Base-by-base conservation (phyloP, 2,888 invertebrate genomes). In the Brachyopa scutellaris region DNA sequence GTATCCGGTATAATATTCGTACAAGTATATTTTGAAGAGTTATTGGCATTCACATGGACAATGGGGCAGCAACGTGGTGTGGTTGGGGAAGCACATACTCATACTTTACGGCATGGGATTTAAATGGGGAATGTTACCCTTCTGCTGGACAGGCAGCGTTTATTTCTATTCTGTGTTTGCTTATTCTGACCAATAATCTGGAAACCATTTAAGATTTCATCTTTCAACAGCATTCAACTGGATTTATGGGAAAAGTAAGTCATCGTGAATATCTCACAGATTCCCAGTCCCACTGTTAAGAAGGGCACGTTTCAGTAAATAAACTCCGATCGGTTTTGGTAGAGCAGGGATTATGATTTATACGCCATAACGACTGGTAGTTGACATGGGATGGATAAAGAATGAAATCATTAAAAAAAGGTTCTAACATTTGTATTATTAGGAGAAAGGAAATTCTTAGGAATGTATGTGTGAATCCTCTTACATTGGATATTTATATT, bases 161-260 rank as follows among this genome's bases (percentile, higher is more conserved):
- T 74, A 74, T 74, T 74, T 64, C 59, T 57, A 66, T 74, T 40
- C 21, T 40, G 9, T 64, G 47, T 57, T 64, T 64, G 57, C 57
- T 57, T 73, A 57, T 57, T 66, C 57, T 47, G 55, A 55, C 72
- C 73, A 73, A 73, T 64, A 66, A 74, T 57, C 49, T 66, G 49
- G 57, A 74, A 57, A 66, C 57, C 49, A 66, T 57, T 74, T 57
- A 66, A 66, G 64, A 66, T 74, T 74, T 74, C 73, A 73, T 51
- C 64, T 74, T 26, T 51, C 73, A 64, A 74, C 57, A 49, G 49
- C 64, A 57, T 49, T 38, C 49, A 66, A 66, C 64, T 31, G 29
- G 64, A 74, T 74, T 57, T 57, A 74, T 57, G 73, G 49, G 11
- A n/a, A 49, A 74, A 57, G 45, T 73, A 55, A 64, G 55, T 29